Conservation (phyloP, 1,140 invertebrate genomes). For the Physella acuta region DNA sequence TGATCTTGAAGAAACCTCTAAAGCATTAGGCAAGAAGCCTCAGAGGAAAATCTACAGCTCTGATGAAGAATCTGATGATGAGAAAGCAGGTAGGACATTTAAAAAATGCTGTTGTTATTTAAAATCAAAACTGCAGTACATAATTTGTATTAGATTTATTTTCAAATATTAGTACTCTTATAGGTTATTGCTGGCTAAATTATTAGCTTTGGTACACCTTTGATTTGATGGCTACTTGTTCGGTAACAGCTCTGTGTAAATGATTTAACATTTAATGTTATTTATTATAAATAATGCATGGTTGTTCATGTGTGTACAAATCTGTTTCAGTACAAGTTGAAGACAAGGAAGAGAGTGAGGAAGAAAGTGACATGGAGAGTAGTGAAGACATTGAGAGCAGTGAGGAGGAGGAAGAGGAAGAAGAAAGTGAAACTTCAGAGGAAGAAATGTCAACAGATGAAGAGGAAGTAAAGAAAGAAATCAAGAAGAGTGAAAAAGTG, state of each 20-base stretch:
- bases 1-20: conserved; percentile 11
- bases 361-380: conserved; percentile 32
- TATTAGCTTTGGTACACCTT: too few relatives aligned
- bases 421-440: conserved; percentile 32
- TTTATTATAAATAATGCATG: too few relatives aligned
- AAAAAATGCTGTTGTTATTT: too few relatives aligned
- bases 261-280: too few relatives aligned
- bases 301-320: too few relatives aligned
- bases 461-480: conserved; percentile 14
- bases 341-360: conserved; percentile 38
- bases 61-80: conserved; percentile 34
- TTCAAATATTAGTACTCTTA: too few relatives aligned
- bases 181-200: too few relatives aligned
- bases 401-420: conserved; percentile 31
- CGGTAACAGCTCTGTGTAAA: too few relatives aligned
- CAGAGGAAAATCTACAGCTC: conserved; percentile 27
- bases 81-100: conserved; percentile 26
- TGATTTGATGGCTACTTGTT: too few relatives aligned
- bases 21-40: conserved; percentile 9
- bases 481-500: conserved; percentile 19
- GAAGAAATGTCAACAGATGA: conserved; percentile 22
- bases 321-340: conserved; percentile 31
- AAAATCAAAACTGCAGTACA: too few relatives aligned
- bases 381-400: too few relatives aligned
- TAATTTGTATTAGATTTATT: too few relatives aligned